Conservation (phyloP, 53 echinoderm and acorn worm species). For the Echinarachnius parma region DNA sequence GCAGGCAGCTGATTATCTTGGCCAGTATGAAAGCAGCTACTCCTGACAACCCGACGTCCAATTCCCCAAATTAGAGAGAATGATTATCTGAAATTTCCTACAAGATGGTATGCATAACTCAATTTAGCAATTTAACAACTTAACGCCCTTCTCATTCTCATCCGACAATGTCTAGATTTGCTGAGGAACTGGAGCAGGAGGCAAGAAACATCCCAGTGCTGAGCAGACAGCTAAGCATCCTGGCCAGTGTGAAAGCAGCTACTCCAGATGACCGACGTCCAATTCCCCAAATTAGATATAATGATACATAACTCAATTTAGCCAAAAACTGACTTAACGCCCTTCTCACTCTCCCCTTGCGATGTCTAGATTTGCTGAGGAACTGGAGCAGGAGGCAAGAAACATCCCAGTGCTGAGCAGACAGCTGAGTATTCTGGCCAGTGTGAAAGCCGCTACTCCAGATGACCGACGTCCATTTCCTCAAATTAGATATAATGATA, state of each 20-base stretch:
- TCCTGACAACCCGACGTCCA: slow-evolving; percentile 78
- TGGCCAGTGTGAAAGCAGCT: slow-evolving; percentile 89
- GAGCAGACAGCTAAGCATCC: slow-evolving; percentile 77
- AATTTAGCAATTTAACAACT: too few relatives aligned
- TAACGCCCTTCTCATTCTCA: too few relatives aligned
- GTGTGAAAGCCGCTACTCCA: slow-evolving; percentile 93
- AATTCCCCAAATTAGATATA: too few relatives aligned
- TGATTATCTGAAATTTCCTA: too few relatives aligned
- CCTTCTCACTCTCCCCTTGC: too few relatives aligned
- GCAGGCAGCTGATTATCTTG: slow-evolving; percentile 84
- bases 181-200: slow-evolving; percentile 42
- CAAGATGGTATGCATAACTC: too few relatives aligned
- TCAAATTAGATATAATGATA: too few relatives aligned
- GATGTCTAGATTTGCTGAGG: slow-evolving; percentile 46
- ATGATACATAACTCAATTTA: too few relatives aligned
- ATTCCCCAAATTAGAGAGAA: too few relatives aligned
- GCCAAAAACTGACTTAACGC: too few relatives aligned
- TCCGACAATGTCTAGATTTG: slow-evolving; percentile 42
- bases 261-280: slow-evolving; percentile 87
- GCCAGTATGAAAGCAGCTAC: slow-evolving; percentile 93
- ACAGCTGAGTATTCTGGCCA: slow-evolving; percentile 86
- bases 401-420: slow-evolving; percentile 56
- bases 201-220: slow-evolving; percentile 50
- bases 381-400: slow-evolving; percentile 34
- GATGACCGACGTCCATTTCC: too few relatives aligned